These are phyloP conservation scores for Decapterus maruadsi DNA, from an alignment of 2,797 vertebrate species.

Conservation along the genomic window DNA sequence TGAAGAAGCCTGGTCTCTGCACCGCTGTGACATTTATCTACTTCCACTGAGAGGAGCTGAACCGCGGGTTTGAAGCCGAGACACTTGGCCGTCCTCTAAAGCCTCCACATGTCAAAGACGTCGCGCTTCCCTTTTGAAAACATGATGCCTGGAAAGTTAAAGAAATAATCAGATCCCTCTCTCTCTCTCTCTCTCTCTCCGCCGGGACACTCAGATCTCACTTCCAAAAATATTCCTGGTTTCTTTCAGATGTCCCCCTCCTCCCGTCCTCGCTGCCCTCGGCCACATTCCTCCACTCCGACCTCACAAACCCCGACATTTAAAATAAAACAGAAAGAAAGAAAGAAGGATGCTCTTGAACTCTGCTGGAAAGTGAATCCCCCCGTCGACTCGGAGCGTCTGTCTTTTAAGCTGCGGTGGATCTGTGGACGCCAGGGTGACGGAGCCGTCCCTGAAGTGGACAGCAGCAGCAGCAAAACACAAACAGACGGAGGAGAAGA, in stretches of 20 bases:
- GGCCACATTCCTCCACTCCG: background rate
- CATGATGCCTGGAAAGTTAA: background rate
- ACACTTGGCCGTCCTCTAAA: background rate
- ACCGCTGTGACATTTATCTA: conserved; percentile 24
- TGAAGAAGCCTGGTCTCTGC: conserved; percentile 2
- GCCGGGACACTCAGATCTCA: background rate
- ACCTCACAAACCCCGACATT: background rate
- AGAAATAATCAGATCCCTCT: background rate
- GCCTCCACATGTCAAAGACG: background rate
- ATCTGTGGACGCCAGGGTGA: conserved; percentile 20
- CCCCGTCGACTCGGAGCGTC: background rate
- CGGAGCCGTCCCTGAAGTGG: conserved; percentile 25
- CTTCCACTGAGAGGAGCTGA: conserved; percentile 3
- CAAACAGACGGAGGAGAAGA: background rate
- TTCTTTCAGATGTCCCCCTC: background rate
- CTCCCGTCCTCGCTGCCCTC: background rate
- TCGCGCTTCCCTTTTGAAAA: background rate
- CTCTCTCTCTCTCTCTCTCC: too few relatives aligned
- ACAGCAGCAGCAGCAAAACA: conserved; percentile 17
- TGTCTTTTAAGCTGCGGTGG: conserved; percentile 20
- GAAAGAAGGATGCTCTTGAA: conserved; percentile 1
- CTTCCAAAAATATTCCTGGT: background rate
- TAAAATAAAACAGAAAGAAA: background rate
- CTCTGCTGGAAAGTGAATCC: conserved; percentile 11
- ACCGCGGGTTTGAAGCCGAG: background rate